Base-by-base conservation (phyloP, 92 coral and sea anemone species). In the Pocillopora grandis region DNA sequence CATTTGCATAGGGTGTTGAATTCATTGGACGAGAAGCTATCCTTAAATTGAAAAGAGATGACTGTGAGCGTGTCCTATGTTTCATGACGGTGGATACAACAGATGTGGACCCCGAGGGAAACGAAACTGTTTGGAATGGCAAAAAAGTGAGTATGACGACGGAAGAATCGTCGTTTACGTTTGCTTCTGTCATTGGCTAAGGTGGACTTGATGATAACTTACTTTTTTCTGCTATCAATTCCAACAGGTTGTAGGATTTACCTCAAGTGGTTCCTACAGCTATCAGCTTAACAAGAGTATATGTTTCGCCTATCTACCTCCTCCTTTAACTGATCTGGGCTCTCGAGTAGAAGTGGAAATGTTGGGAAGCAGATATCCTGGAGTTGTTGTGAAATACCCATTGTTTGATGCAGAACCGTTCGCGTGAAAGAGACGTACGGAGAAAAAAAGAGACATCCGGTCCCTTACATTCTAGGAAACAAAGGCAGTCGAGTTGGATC, bases 71-170 rank as follows among this genome's bases (percentile, higher is more conserved):
- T 42, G 60, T 77, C 10, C 71, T 80, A 23, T 85, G 85, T 56
- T 83, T 85, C 62, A 66, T 88, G 68, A 88, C 91, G 21, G 88
- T 88, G 66, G 91, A 88, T 66, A 88, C 91, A 17, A 76, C 58
- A 11, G 91, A 88, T 72, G 84, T 83, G 18, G 91, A 88, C 80
- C 88, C 91, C 19, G 87, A 88, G 77, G 91, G 91, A 21, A 85
- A 88, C 63, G 91, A 88, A 56, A 82, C 87, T 7, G 76, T 88
- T 23, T 88, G 88, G 91, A 76, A 76, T 67, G 70, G 71, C 56
- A 81, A 85, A 33, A 68, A 88, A 87, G 91, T 88, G 52, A 42
- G 52, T 42, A 42, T 42, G 52, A 42, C 8, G 52, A 42, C 52
- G 5, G 52, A 3, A 3, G 52, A 42, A 42, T 23, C 75, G 58